phyloP scores from a whole-genome alignment of 2,797 vertebrate genomes.

The Capromys pilorides region DNA sequence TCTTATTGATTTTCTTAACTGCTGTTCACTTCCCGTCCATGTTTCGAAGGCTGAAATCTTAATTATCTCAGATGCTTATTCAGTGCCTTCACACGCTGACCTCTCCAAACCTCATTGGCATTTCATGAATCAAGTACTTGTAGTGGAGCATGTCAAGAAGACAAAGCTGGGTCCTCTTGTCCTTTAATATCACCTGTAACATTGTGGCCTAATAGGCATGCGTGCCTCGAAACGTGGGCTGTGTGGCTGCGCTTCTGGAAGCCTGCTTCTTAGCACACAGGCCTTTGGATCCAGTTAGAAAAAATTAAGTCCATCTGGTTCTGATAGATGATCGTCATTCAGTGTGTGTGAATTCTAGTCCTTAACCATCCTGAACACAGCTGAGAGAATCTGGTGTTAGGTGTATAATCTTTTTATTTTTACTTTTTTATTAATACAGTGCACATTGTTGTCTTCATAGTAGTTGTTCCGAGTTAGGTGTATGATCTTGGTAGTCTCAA shows the following conservation, averaged over 20 bases:
- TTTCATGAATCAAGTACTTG: slow-evolving; percentile 89
- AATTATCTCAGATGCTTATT: slow-evolving; percentile 97
- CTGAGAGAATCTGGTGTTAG: neutral
- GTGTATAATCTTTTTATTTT: neutral
- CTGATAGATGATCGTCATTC: neutral
- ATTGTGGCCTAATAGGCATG: slow-evolving; percentile 84
- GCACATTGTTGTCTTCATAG: too few relatives aligned
- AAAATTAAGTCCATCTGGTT: slow-evolving; percentile 50
- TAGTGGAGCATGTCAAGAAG: slow-evolving; percentile 89
- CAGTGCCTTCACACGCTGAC: slow-evolving; percentile 90
- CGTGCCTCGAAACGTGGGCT: slow-evolving; percentile 68
- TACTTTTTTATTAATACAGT: too few relatives aligned
- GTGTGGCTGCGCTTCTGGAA: slow-evolving; percentile 58
- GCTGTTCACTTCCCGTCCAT: slow-evolving; percentile 96
- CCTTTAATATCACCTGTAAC: slow-evolving; percentile 89
- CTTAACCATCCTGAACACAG: neutral
- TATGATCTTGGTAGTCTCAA: neutral
- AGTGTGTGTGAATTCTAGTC: slow-evolving; percentile 1
- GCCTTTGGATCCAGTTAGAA: slow-evolving; percentile 82
- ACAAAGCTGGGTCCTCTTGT: slow-evolving; percentile 86
- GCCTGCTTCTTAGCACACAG: slow-evolving; percentile 75
- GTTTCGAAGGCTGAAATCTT: slow-evolving; percentile 96
- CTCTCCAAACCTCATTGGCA: slow-evolving; percentile 86
- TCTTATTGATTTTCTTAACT: slow-evolving; percentile 99
- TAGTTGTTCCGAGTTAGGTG: neutral